Base-by-base conservation (phyloP, 2,113 vertebrate genomes). In the Ceyx cyanopectus region DNA sequence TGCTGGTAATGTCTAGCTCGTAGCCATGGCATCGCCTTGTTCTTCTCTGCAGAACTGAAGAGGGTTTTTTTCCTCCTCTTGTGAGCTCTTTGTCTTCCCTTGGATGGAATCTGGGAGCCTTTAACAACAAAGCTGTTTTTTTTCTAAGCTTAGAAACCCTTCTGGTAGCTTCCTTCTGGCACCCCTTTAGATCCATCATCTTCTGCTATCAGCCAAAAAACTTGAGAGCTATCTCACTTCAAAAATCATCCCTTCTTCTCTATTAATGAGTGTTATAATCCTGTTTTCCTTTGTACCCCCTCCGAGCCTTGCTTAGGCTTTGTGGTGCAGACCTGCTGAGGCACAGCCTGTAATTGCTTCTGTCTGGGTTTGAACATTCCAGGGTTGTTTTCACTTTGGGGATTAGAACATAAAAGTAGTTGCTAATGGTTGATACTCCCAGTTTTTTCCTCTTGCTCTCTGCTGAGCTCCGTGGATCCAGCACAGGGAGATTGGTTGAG, bases 1-100 rank as follows among this genome's bases (percentile, higher is more conserved):
- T 10, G 32, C 40, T 14, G 15, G 20, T 26, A 4, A 37, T 18
- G 6, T 6, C 26, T 32, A 4, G 7, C 60, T 43, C 0, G 0
- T 8, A 41, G 66, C 70, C 5, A 0, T 4, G 3, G n/a, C 14
- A 1, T 21, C 1, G 0, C 41, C 62, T 19, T 5, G 37, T 5
- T 24, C 32, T n/a, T 8, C 6, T 5, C 65, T 48, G 60, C 11
- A 29, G 72, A 48, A 7, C 50, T 26, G 29, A 43, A 24, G 21
- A 61, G 53, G 37, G 37, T 37, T 37, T 7, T 21, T 45, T 68
- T 34, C 11, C 48, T 50, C 16, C 51, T 48, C 37, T 48, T 4
- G 1, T 7, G 41, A 78, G 48, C 34, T 30, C n/a, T 34, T 48
- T 41, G 19, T 61, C 29, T 53, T 48, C 48, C 30, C 22, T 60